Evolutionary conservation across 92 coral and sea anemone species (phyloP), one percentile per base, ranked within the genome.

Genomic region (Heteractis magnifica): DNA sequence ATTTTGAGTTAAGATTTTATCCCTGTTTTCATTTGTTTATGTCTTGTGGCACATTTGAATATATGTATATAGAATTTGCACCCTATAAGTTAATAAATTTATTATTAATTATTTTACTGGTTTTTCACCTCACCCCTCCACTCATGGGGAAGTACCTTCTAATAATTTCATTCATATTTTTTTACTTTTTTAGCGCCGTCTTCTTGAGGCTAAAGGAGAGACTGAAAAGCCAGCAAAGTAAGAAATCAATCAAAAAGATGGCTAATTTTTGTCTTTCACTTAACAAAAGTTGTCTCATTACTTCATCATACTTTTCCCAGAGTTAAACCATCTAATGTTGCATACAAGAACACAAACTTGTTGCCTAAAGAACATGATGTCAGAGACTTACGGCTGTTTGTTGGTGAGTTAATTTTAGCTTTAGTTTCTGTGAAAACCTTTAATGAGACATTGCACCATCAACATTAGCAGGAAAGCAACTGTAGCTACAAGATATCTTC

Each of bases 321-420:
- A 87, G 85, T 89, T 18, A 96, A 94, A 76, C 95, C 94, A 49
- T 96, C 99, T 56, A 96, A 94, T 79, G 95, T 96, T 52, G 99
- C 99, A 1, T 96, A 96, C 87, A 96, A 96, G 81, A 98, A 94
- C 65, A 76, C 92, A 14, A 80, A 94, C 6, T 56, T 91, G 48
- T 75, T 96, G 72, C 99, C 99, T 14, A 88, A 90, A 77, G 99
- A 96, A 52, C 88, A 85, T 79, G 97, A 92, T 71, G 94, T 96
- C 76, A 91, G 99, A 74, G 99, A 96, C n/a, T 93, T 90, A 77
- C 88, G 86, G 56, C 78, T 96, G 72, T 94, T 90, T 92, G 99
- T 96, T 52, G 99, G 99, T 96, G 81, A 88, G 98, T 48, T 20
- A 73, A 3, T 4, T 23, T 4, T 51, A 65, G 14, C 56, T 19